Evolutionary conservation across 2,888 invertebrate species (phyloP).

Genomic region (Temnothorax unifasciatus): DNA sequence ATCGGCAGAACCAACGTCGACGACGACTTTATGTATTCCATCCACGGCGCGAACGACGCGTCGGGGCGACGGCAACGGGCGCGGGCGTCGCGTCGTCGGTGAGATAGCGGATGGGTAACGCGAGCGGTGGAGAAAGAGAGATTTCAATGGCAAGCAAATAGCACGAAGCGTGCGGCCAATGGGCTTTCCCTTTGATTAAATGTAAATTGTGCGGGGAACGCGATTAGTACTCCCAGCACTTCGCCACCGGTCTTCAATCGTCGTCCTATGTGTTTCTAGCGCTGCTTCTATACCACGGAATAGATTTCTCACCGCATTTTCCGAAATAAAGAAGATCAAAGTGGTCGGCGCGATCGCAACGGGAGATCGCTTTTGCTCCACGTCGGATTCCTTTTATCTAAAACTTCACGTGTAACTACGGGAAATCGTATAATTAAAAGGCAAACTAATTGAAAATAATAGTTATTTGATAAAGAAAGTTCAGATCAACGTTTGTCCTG

Average conservation of each 20-base stretch:
- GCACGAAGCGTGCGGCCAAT: conserved; percentile 83
- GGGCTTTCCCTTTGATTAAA: conserved; percentile 86
- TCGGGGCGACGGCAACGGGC: neutral
- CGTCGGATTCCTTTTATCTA: conserved; percentile 1
- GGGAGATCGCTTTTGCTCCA: conserved; percentile 34
- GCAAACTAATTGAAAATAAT: neutral
- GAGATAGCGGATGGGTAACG: conserved; percentile 8
- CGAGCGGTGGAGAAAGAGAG: conserved; percentile 59
- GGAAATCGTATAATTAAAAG: conserved; percentile 20
- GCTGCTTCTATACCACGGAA: conserved; percentile 37
- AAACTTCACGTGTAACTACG: neutral
- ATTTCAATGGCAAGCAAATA: conserved; percentile 85
- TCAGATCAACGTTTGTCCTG: neutral
- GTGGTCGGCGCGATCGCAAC: conserved; percentile 43
- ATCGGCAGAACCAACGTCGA: conserved; percentile 55
- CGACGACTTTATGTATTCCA: conserved; percentile 82
- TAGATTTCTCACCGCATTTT: conserved; percentile 36
- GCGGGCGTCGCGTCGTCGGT: neutral
- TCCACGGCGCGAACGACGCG: conserved; percentile 72
- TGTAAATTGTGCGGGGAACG: conserved; percentile 85
- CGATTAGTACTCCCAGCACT: conserved; percentile 84
- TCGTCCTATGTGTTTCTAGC: conserved; percentile 52
- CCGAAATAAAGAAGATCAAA: conserved; percentile 62
- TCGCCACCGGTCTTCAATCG: conserved; percentile 74
- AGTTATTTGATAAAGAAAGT: neutral